Base-by-base conservation (phyloP, 2,113 vertebrate species). In the Galbula dea region DNA sequence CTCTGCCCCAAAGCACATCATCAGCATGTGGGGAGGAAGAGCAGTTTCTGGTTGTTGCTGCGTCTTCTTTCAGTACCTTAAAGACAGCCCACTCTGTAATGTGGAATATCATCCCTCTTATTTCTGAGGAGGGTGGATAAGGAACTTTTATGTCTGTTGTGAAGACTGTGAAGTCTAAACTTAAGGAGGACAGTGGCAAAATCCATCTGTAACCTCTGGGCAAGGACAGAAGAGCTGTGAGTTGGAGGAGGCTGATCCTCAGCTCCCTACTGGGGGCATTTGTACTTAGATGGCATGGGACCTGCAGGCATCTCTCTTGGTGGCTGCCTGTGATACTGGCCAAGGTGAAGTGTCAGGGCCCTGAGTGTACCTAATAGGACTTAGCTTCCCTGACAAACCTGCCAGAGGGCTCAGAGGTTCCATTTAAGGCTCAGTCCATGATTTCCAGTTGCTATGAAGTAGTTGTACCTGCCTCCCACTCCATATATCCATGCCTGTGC, bases 1-100 rank as follows among this genome's bases (percentile, higher is more conserved):
- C 73, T 89, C 62, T 94, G 49, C 90, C 83, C 69, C 24, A 29
- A 43, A 89, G 90, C 88, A 84, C 51, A 65, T 54, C 51, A 65
- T 54, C 85, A 77, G 55, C 61, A 26, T n/a, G 55, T 30, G 39
- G 59, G 39, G 80, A 88, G 48, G 30, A 74, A 74, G 72, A 66
- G 65, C 39, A 78, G 51, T 52, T 90, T 66, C 62, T 79, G 62
- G 11, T 75, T 65, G 41, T 76, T 77, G 27, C 69, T 52, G 43
- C 6, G 2, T 68, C 61, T 78, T 77, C 67, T 76, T 73, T 58
- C 0, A 1, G 27, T 32, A 39, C 37, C 41, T 54, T 48, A 61
- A 45, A 73, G 32, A 36, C 32, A 49, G 65, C 17, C 43, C 86
- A 46, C 37, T 85, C 63, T 73, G 67, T 51, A 76, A 27, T 11